Evolutionary conservation across 2,797 vertebrate genomes (phyloP).

Genomic region (Anguilla pacifica): DNA sequence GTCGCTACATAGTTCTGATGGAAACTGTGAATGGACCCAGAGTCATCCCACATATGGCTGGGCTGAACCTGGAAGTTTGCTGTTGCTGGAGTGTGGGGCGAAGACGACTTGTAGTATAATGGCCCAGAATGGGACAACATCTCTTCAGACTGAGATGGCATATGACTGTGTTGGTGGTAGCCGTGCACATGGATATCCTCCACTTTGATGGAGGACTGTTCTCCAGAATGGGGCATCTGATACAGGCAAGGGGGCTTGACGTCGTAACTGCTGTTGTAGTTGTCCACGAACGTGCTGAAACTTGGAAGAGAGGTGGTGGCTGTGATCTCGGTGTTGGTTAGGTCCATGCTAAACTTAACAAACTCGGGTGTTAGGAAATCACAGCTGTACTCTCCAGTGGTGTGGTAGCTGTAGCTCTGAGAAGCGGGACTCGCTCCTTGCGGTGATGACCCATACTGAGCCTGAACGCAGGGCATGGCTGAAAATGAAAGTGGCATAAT

Average conservation of each 20-base stretch:
- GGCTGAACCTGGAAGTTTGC: slow-evolving; percentile 94
- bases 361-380: slow-evolving; percentile 98
- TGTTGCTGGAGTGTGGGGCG: slow-evolving; percentile 83
- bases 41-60: slow-evolving; percentile 95
- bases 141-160: slow-evolving; percentile 89
- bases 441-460: slow-evolving; percentile 94
- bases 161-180: slow-evolving; percentile 93
- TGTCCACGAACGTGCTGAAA: slow-evolving; percentile 79
- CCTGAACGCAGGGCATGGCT: slow-evolving; percentile 96
- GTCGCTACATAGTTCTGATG: slow-evolving; percentile 96
- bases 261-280: slow-evolving; percentile 86
- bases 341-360: slow-evolving; percentile 99
- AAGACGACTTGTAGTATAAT: slow-evolving; percentile 95
- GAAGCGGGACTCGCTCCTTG: slow-evolving; percentile 94
- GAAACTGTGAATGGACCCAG: slow-evolving; percentile 95
- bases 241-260: slow-evolving; percentile 97
- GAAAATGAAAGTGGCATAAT: slow-evolving; percentile 75
- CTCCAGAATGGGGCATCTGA: slow-evolving; percentile 94
- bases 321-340: slow-evolving; percentile 94
- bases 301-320: slow-evolving; percentile 81
- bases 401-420: slow-evolving; percentile 94
- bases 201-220: slow-evolving; percentile 96
- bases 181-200: slow-evolving; percentile 97
- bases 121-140: slow-evolving; percentile 93
- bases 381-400: slow-evolving; percentile 89